A percentile compares a stretch with the other conserved stretches of the same genome.
phyloP scores from a whole-genome alignment of 2,888 invertebrate species.

The Bombylius major region DNA sequence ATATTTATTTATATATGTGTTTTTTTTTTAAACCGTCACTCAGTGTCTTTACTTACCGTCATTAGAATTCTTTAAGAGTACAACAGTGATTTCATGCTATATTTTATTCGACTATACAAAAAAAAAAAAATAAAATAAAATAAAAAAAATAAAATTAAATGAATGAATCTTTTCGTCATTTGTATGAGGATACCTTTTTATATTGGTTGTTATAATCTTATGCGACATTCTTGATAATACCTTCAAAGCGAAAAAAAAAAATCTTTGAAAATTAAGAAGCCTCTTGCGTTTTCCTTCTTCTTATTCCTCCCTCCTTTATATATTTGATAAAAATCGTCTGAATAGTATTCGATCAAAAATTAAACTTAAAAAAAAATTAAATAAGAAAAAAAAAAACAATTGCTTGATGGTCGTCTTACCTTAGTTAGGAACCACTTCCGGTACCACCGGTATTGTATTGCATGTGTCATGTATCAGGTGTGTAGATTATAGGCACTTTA shows the following conservation, averaged over 20 bases:
- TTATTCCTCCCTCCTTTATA: no score
- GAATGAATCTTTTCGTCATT: not conserved
- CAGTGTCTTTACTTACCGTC: not conserved
- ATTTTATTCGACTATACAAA: not conserved
- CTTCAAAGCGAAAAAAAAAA: no score
- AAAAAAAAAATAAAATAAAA: not conserved
- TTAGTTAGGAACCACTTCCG: constrained; percentile 9
- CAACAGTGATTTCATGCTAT: not conserved
- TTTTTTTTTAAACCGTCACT: not conserved
- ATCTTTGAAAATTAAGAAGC: no score
- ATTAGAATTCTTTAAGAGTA: not conserved
- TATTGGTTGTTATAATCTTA: no score
- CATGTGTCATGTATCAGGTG: constrained; percentile 8
- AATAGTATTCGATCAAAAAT: not conserved
- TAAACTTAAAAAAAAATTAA: not conserved
- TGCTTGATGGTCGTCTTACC: not conserved
- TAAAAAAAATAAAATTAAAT: not conserved
- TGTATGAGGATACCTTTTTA: no score
- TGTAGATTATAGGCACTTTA: not conserved
- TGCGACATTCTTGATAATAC: no score
- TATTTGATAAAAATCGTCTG: not conserved
- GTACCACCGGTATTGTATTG: constrained; percentile 8
- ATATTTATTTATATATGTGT: not conserved
- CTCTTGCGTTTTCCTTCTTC: no score
- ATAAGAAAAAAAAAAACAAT: not conserved